phyloP scores from a whole-genome alignment of 2,797 vertebrate genomes.

The Takifugu ocellatus region DNA sequence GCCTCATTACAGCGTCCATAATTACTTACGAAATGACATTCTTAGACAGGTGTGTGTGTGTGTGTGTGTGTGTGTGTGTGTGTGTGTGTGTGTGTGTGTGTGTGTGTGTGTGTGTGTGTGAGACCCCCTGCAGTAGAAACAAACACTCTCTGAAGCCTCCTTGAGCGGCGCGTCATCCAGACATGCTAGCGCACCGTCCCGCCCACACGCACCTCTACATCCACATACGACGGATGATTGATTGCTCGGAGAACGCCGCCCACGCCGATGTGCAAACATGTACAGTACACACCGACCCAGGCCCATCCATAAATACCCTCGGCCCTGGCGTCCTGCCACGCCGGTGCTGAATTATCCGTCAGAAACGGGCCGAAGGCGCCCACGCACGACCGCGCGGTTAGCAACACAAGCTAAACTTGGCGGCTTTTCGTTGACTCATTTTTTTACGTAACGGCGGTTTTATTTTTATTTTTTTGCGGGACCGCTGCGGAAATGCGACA shows the following conservation, averaged over 20 bases:
- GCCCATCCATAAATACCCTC: constrained; percentile 43
- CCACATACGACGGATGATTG: background rate
- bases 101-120: background rate
- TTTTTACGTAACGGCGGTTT: constrained; percentile 64
- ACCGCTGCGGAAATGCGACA: background rate
- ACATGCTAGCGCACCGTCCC: constrained; percentile 2
- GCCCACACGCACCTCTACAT: background rate
- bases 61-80: background rate
- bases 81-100: too few relatives aligned
- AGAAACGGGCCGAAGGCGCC: constrained; percentile 37
- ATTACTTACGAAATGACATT: constrained; percentile 21
- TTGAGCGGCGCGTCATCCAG: background rate
- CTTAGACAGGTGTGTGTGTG: constrained; percentile 8
- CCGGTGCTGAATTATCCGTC: constrained; percentile 39
- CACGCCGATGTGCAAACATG: constrained; percentile 4
- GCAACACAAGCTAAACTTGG: constrained; percentile 55
- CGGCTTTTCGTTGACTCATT: constrained; percentile 56
- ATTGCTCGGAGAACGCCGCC: background rate
- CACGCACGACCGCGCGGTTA: constrained; percentile 48
- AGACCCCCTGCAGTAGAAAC: constrained; percentile 5
- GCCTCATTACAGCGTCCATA: too few relatives aligned
- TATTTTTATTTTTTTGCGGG: constrained; percentile 1
- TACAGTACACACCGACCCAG: constrained; percentile 19
- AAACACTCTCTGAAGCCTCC: background rate
- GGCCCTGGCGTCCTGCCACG: constrained; percentile 28